phyloP scores from a whole-genome alignment of 2,888 invertebrate genomes.

The Himalopsyche kuldschensis region DNA sequence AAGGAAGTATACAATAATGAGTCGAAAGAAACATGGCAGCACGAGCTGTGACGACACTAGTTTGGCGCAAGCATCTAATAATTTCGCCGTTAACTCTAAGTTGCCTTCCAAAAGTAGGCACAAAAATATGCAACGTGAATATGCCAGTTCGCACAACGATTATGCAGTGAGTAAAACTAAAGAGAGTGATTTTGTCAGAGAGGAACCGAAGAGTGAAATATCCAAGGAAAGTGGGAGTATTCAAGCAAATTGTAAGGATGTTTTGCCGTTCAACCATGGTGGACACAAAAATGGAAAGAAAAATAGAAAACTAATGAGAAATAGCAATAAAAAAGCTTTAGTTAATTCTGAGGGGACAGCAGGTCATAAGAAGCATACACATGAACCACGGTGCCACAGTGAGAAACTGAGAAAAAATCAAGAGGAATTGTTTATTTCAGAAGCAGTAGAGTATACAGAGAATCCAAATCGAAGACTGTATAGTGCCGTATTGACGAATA shows the following conservation, averaged over 20 bases:
- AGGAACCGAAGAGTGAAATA: not conserved
- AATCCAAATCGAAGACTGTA: slow-evolving; percentile 11
- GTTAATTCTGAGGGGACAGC: not conserved
- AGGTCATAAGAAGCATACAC: not conserved
- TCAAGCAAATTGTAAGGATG: not conserved
- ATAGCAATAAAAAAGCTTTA: not conserved
- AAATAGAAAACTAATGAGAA: not conserved
- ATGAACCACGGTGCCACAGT: not conserved
- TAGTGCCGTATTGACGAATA: slow-evolving; percentile 25
- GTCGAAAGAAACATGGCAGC: not conserved
- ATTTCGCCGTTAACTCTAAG: not conserved
- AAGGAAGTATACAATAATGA: not conserved
- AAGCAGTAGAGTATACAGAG: not conserved
- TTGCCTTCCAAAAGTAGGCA: not conserved
- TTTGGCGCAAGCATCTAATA: not conserved
- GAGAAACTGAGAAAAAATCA: not conserved
- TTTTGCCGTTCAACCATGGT: too few species aligned
- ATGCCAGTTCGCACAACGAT: not conserved
- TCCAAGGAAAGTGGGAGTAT: not conserved
- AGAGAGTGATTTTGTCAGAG: not conserved
- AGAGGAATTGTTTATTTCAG: not conserved
- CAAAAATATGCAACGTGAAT: not conserved
- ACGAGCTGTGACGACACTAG: not conserved
- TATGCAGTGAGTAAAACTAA: not conserved
- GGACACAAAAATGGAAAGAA: not conserved